A percentile compares a stretch with the other conserved stretches of the same genome.
Evolutionary conservation across 2,113 vertebrate genomes (phyloP).

Genomic region (Emydocephalus ijimae): DNA sequence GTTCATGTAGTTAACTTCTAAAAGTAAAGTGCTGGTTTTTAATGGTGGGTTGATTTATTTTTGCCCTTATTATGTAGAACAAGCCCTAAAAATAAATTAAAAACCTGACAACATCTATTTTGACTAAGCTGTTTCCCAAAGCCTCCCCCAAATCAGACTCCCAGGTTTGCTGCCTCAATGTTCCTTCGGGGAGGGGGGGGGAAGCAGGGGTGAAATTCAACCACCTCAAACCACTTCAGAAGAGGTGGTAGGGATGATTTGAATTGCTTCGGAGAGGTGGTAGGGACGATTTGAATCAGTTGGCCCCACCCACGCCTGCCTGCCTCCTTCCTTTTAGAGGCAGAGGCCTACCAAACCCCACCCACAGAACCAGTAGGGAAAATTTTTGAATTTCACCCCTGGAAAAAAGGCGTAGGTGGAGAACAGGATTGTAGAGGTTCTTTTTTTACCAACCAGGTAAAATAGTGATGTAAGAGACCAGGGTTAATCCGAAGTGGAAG

Average conservation of each 20-base stretch:
- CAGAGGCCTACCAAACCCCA: no score
- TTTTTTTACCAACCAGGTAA: neutral
- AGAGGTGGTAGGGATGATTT: no score
- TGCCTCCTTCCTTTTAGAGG: no score
- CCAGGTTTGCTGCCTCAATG: neutral
- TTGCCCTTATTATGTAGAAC: neutral
- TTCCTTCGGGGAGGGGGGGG: neutral
- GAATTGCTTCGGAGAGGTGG: no score
- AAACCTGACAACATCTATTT: neutral
- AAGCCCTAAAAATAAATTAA: neutral
- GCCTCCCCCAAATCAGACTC: neutral
- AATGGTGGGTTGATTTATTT: neutral
- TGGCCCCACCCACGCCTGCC: no score
- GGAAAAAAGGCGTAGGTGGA: neutral
- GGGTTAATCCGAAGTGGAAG: neutral
- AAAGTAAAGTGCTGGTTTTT: neutral
- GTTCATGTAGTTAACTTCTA: neutral
- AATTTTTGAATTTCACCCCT: no score
- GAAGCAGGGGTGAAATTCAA: no score
- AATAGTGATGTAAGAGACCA: neutral
- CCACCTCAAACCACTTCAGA: no score
- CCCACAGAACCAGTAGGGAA: no score
- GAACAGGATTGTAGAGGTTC: neutral
- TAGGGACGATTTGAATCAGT: no score
- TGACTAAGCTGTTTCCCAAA: neutral